Conservation (phyloP, 2,888 invertebrate genomes). For the Mythimna loreyi region DNA sequence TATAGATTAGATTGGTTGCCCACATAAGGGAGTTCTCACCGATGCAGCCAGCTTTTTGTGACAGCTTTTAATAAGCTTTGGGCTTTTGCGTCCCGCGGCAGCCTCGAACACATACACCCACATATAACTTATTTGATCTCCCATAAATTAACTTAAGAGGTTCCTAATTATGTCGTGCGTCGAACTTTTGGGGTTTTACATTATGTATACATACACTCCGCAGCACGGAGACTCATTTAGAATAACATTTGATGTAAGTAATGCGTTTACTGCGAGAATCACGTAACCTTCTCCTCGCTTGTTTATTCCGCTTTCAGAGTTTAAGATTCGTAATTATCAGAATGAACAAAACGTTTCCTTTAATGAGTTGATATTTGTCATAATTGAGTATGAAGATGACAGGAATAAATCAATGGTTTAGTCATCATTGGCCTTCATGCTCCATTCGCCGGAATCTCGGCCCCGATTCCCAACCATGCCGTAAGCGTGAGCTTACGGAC, state of each 20-base stretch:
- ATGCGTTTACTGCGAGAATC: slow-evolving; percentile 45
- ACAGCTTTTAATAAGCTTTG: slow-evolving; percentile 86
- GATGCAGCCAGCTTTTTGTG: slow-evolving; percentile 81
- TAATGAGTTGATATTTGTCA: slow-evolving; percentile 9
- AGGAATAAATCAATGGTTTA: too few relatives aligned
- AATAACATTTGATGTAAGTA: slow-evolving; percentile 55
- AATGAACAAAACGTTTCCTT: slow-evolving; percentile 28
- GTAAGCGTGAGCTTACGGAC: too few relatives aligned
- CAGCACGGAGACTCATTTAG: slow-evolving; percentile 44
- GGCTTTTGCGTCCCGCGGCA: slow-evolving; percentile 77
- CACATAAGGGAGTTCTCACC: slow-evolving; percentile 72
- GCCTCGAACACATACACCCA: slow-evolving; percentile 62
- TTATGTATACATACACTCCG: slow-evolving; percentile 59
- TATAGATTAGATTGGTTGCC: slow-evolving; percentile 73
- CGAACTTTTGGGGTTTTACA: slow-evolving; percentile 61
- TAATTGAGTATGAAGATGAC: background rate
- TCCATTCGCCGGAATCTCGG: too few relatives aligned
- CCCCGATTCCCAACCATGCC: too few relatives aligned
- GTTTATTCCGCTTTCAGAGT: slow-evolving; percentile 21
- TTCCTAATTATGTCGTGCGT: slow-evolving; percentile 67
- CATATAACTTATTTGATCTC: slow-evolving; percentile 74
- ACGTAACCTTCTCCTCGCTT: slow-evolving; percentile 16
- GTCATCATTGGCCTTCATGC: too few relatives aligned
- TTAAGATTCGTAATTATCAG: slow-evolving; percentile 34
- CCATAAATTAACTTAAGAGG: slow-evolving; percentile 68